Evolutionary conservation across 2,888 invertebrate genomes (phyloP), one percentile per base, ranked within the genome.

Genomic region (Habroteleia sp.): DNA sequence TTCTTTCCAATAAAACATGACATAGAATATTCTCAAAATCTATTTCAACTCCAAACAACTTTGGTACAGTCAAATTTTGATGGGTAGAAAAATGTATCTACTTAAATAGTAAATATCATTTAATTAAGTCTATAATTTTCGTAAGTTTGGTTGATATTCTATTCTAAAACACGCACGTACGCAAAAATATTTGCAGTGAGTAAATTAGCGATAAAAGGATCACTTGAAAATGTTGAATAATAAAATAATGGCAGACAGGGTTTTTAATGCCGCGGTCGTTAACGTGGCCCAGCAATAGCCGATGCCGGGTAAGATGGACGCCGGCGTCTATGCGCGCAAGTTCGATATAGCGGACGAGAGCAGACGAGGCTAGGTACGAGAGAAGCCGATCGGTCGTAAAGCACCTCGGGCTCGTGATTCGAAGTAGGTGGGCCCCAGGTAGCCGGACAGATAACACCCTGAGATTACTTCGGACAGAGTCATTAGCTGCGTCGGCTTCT

Each of bases 401-500:
- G 82, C 83, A 83, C 81, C 82, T 82, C 80, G 77, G 81, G 79
- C 81, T 85, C 85, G 84, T 85, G 85, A 87, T 87, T 88, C 88
- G 80, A 87, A 85, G 88, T 88, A 88, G 88, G 88, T 88, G 88
- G 88, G 86, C 88, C 83, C 84, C 88, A 87, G 87, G 88, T 87
- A 88, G 88, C 85, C 83, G 85, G 85, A 85, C 84, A 87, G 88
- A 88, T 88, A 88, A 87, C 88, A 87, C 87, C 86, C 84, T 78
- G 83, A 87, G 88, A 88, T 88, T 88, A 87, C 85, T 83, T 80
- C 83, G 86, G 87, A 88, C 88, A 88, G 87, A 88, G 88, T 88
- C 88, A 88, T 88, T 88, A 88, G 88, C 87, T 84, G 82, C 84
- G 86, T 85, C 87, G 88, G 88, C 88, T 88, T 86, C 88, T 87